Conservation (phyloP, 1,140 invertebrate species). For the Drosophila watanabei region DNA sequence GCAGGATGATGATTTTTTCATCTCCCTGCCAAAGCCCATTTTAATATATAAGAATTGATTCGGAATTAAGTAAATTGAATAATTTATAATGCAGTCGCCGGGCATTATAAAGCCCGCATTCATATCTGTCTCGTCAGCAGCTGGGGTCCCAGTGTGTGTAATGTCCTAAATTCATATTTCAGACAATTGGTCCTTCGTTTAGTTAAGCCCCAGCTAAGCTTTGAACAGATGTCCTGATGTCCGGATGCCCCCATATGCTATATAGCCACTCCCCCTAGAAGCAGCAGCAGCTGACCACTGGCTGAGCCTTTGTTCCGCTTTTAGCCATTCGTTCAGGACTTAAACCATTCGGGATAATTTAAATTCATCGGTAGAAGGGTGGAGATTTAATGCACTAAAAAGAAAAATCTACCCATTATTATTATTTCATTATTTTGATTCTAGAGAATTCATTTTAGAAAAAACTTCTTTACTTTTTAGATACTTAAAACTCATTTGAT, state of each 20-base stretch:
- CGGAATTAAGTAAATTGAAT: constrained; percentile 80
- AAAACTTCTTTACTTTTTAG: background rate
- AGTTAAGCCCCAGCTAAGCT: constrained; percentile 44
- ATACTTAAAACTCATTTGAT: background rate
- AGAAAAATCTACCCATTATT: background rate
- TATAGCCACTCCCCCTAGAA: background rate
- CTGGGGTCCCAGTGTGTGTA: constrained; percentile 6
- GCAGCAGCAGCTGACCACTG: constrained; percentile 19
- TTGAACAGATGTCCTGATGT: constrained; percentile 34
- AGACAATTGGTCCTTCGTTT: constrained; percentile 29
- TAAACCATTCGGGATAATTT: background rate
- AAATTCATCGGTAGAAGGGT: background rate
- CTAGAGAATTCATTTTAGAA: background rate
- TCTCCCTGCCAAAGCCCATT: constrained; percentile 39
- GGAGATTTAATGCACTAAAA: constrained; percentile 8
- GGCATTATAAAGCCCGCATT: constrained; percentile 57
- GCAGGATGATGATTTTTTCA: constrained; percentile 68
- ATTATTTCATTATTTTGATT: too few species aligned
- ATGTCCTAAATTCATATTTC: constrained; percentile 26
- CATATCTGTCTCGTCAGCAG: constrained; percentile 49
- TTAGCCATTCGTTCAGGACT: background rate
- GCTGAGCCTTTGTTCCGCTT: constrained; percentile 23
- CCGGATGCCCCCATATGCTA: background rate
- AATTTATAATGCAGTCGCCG: constrained; percentile 70
- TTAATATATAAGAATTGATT: constrained; percentile 74